A percentile compares a stretch with the other conserved stretches of the same genome.
phyloP scores from a whole-genome alignment of 1,140 invertebrate genomes.

The Hirudo medicinalis region DNA sequence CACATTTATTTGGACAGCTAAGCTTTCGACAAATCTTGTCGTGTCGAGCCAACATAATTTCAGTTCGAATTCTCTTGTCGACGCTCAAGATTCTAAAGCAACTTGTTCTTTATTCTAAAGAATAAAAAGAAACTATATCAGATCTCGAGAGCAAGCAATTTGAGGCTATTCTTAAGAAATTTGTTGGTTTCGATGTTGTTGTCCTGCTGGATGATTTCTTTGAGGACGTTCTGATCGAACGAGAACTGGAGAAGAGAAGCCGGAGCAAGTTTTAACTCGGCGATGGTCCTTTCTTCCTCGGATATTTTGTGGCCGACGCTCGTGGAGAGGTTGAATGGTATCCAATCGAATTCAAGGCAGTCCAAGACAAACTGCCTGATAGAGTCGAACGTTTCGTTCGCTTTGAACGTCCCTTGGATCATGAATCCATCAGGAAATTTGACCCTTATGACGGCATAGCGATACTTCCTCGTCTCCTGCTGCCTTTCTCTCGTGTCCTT shows the following conservation, averaged over 20 bases:
- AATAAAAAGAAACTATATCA: too few species aligned
- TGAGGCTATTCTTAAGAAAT: conserved; percentile 24
- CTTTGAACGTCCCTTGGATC: conserved; percentile 37
- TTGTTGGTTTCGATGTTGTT: conserved; percentile 25
- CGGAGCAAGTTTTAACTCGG: conserved; percentile 36
- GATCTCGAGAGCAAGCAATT: not conserved
- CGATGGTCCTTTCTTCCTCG: conserved; percentile 32
- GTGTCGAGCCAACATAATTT: too few species aligned
- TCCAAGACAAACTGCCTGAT: conserved; percentile 33
- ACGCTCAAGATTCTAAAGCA: too few species aligned
- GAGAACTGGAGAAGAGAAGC: conserved; percentile 37
- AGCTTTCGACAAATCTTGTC: too few species aligned
- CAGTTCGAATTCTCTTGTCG: too few species aligned
- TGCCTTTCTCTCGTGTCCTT: conserved; percentile 80
- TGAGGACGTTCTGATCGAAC: conserved; percentile 32
- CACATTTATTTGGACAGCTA: too few species aligned
- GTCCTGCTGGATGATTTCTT: conserved; percentile 31
- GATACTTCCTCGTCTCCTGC: conserved; percentile 63
- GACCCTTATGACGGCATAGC: conserved; percentile 66
- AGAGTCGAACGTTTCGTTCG: conserved; percentile 30
- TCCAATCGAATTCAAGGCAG: conserved; percentile 33
- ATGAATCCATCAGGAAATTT: conserved; percentile 61
- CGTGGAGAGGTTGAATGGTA: conserved; percentile 34
- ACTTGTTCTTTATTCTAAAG: too few species aligned
- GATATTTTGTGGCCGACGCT: conserved; percentile 30